Evolutionary conservation across 2,113 vertebrate species (phyloP).

Genomic region (Erythrolamprus reginae): DNA sequence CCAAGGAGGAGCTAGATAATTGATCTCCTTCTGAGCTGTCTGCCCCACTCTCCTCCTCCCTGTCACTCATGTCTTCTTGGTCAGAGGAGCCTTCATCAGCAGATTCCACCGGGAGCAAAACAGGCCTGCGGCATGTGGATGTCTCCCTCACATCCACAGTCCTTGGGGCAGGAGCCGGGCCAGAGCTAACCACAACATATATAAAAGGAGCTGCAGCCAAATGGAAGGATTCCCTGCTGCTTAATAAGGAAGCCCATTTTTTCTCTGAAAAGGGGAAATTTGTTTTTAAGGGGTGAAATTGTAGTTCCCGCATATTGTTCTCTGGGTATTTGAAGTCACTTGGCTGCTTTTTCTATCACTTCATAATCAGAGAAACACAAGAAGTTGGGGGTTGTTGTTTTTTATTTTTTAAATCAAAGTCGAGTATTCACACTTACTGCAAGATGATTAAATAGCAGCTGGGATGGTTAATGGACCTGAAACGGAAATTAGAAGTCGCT

Average conservation of each 20-base stretch:
- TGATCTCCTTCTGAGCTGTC: too few species aligned
- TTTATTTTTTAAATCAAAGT: slow-evolving; percentile 16
- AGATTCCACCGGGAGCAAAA: too few species aligned
- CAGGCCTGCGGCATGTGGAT: too few species aligned
- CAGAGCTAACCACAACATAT: too few species aligned
- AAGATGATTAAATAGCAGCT: slow-evolving; percentile 17
- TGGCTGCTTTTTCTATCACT: slow-evolving; percentile 31
- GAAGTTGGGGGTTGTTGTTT: background rate
- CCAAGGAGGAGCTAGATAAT: too few species aligned
- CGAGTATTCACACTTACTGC: slow-evolving; percentile 26
- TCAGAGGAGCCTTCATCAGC: too few species aligned
- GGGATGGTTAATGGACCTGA: slow-evolving; percentile 26
- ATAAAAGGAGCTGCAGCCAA: background rate
- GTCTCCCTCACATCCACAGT: too few species aligned
- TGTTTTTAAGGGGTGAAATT: slow-evolving; percentile 35
- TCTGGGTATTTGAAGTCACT: slow-evolving; percentile 16
- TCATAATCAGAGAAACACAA: slow-evolving; percentile 32
- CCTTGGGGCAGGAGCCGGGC: too few species aligned
- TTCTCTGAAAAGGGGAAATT: slow-evolving; percentile 47
- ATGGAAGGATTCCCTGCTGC: background rate
- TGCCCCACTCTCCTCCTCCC: too few species aligned
- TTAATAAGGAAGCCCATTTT: background rate
- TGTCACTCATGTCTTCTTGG: too few species aligned
- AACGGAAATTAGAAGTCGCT: slow-evolving; percentile 33
- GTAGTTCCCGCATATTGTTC: slow-evolving; percentile 9